Evolutionary conservation across 2,888 invertebrate species (phyloP), one percentile per base, ranked within the genome.

Genomic region (Sinopyrophorus schimmeli): DNA sequence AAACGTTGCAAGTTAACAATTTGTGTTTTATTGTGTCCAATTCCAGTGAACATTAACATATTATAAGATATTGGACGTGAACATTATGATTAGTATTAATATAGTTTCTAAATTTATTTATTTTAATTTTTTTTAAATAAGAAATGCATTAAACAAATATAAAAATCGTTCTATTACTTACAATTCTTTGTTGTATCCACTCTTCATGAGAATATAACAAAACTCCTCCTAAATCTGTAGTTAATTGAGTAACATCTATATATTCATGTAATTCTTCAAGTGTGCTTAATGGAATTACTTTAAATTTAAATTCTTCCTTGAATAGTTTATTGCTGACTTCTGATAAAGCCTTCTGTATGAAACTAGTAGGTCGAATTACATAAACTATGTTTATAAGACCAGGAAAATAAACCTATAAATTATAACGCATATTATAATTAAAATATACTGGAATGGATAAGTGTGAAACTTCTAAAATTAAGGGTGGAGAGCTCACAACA

Each of bases 121-220:
- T 35, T 32, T 56, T 47, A 23, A 38, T 10, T 27, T n/a, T 5
- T 31, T 31, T 40, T 3, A 46, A 28, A 24, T 24, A 24, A 24
- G 9, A 5, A 3, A 5, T 27, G 12, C 9, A 2, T 27, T 2
- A 11, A 24, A 5, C n/a, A 21, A 27, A 11, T 2, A 11, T 5
- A 27, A 27, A 11, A 27, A 56, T 64, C n/a, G n/a, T n/a, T n/a
- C 26, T 28, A 11, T 26, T 17, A 76, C 86, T 82, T 74, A 97
- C 96, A 74, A 93, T 89, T 77, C 97, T 81, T 73, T 97, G 94
- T 67, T 95, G 90, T 69, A 97, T 94, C 97, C 97, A 98, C 68
- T 94, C 92, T 44, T 91, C 83, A 73, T 97, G 93, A 63, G 91
- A 89, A 76, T 95, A 97, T 53, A 87, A 84, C 56, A 97, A 77